Percentiles rank a stretch among this genome's conserved stretches.
phyloP scores from a whole-genome alignment of 2,797 vertebrate species.

The Clarias pachynema region DNA sequence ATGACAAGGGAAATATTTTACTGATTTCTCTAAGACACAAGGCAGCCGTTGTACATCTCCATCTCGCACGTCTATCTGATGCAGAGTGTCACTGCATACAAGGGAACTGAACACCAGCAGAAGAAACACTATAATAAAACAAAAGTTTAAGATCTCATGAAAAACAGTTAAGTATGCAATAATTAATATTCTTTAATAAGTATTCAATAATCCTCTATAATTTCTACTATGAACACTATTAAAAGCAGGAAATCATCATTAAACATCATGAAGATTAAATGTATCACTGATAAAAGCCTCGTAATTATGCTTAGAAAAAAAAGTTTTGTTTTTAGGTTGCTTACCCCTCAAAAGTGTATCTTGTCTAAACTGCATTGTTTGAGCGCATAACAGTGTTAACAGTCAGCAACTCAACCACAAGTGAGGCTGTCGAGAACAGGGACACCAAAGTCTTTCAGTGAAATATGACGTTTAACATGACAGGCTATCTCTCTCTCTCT shows the following conservation, averaged over 20 bases:
- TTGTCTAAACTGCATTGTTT: constrained; percentile 44
- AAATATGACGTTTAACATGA: constrained; percentile 28
- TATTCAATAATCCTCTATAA: not conserved
- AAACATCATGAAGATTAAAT: not conserved
- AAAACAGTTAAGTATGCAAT: not conserved
- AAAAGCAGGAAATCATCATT: not conserved
- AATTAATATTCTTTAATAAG: not conserved
- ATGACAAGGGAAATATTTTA: constrained; percentile 22
- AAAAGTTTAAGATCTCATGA: not conserved
- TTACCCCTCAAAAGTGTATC: constrained; percentile 36
- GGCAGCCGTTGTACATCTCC: not conserved
- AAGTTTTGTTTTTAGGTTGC: not conserved
- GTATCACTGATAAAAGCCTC: not conserved
- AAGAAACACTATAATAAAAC: constrained; percentile 39
- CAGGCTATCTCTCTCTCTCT: not conserved
- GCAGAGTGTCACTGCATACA: not conserved
- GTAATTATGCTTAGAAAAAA: not conserved
- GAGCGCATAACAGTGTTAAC: constrained; percentile 45
- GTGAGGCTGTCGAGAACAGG: constrained; percentile 38
- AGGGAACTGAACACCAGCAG: constrained; percentile 20
- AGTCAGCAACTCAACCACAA: constrained; percentile 20
- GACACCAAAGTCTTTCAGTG: constrained; percentile 41
- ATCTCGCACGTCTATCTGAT: not conserved
- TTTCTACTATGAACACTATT: not conserved
- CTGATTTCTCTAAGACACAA: constrained; percentile 43